phyloP scores from a whole-genome alignment of 2,797 vertebrate genomes.

The Meriones psammophilus region DNA sequence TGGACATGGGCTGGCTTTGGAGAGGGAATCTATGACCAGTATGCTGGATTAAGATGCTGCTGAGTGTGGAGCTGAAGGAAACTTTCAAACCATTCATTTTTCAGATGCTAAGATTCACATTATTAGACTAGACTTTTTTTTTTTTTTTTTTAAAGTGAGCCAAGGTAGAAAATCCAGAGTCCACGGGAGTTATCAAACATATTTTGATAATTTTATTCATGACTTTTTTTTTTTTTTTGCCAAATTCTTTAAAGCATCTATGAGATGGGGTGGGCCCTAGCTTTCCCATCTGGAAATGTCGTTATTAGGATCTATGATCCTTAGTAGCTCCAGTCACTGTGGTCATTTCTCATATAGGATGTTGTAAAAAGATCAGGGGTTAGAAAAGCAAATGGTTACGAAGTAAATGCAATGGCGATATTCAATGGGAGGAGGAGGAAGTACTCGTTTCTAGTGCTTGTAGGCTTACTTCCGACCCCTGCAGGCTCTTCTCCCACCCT shows the following conservation, averaged over 20 bases:
- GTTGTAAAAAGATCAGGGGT: neutral
- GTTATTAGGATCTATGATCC: conserved; percentile 41
- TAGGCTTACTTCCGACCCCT: neutral
- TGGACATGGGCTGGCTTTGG: neutral
- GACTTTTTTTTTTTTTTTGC: neutral
- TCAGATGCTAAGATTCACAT: neutral
- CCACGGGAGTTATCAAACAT: neutral
- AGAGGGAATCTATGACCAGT: neutral
- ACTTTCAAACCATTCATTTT: conserved; percentile 54
- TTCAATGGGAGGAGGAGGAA: neutral
- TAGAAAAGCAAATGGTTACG: neutral
- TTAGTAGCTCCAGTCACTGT: neutral
- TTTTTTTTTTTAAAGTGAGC: neutral
- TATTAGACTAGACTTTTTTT: conserved; percentile 24
- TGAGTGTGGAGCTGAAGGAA: neutral
- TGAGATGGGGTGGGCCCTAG: neutral
- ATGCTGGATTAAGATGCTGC: conserved; percentile 43
- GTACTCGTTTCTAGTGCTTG: too few species aligned
- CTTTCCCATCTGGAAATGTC: neutral
- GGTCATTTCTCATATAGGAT: neutral
- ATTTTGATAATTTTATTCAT: conserved; percentile 25
- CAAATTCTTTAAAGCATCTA: conserved; percentile 51
- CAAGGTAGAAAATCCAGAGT: conserved; percentile 43
- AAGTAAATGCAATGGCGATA: neutral
- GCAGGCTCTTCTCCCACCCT: neutral